phyloP scores from a whole-genome alignment of 2,797 vertebrate species.

The Anas bernieri region DNA sequence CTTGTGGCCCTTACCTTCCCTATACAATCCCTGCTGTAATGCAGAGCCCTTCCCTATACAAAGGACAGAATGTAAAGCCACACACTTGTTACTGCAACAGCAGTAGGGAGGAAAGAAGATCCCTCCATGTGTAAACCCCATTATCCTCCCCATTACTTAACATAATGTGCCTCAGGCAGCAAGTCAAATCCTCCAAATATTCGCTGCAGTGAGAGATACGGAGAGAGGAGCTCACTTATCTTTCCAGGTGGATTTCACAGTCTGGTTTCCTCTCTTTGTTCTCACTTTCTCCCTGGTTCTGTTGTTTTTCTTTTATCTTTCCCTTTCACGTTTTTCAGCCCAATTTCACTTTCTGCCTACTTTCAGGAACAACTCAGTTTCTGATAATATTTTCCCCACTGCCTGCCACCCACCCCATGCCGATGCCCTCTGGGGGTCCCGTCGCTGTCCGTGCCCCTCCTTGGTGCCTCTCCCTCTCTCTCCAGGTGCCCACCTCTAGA shows the following conservation, averaged over 20 bases:
- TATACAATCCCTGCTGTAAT: neutral
- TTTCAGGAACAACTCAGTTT: neutral
- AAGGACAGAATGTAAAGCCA: neutral
- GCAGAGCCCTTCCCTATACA: neutral
- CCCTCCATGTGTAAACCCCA: constrained; percentile 30
- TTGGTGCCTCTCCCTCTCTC: neutral
- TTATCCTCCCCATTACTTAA: constrained; percentile 28
- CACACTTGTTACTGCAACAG: neutral
- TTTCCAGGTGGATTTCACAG: constrained; percentile 26
- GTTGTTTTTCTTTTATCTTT: constrained; percentile 32
- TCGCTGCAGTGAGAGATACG: neutral
- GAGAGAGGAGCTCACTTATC: constrained; percentile 11
- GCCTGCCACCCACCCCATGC: neutral
- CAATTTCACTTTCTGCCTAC: neutral
- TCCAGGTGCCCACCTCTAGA: neutral
- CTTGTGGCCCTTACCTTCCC: neutral
- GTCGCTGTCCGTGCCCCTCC: neutral
- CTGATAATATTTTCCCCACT: neutral
- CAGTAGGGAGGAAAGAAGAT: constrained; percentile 33
- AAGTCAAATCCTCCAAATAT: constrained; percentile 19
- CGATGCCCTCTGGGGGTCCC: neutral
- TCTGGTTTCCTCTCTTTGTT: constrained; percentile 39
- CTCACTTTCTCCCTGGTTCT: neutral
- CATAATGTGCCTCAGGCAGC: constrained; percentile 40
- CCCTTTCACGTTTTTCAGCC: neutral